Conservation (phyloP, 2,113 vertebrate species). For the Crypturellus undulatus region DNA sequence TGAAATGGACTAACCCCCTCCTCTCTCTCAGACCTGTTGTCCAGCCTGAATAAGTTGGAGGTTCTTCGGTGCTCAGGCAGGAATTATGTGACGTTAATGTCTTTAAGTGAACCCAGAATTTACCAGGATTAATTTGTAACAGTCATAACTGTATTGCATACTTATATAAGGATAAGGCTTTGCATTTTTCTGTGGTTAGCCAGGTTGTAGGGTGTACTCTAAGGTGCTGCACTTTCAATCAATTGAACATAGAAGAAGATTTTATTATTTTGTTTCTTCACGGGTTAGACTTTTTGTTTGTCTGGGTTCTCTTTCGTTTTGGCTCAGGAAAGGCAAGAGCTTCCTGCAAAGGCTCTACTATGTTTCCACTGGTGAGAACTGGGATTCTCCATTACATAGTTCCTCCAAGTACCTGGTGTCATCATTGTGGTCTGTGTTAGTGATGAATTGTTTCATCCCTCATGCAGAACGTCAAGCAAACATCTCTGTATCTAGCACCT, state of each 20-base stretch:
- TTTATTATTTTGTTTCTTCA: background rate
- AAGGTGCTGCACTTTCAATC: background rate
- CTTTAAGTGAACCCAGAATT: background rate
- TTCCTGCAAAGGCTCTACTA: background rate
- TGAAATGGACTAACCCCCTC: background rate
- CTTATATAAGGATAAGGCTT: background rate
- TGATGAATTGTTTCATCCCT: background rate
- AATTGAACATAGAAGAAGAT: background rate
- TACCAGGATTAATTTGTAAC: background rate
- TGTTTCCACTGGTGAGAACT: background rate
- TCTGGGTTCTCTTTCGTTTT: background rate
- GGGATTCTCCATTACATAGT: background rate
- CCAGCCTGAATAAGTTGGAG: background rate
- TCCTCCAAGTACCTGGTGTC: background rate
- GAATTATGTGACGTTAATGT: background rate
- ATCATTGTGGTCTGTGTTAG: background rate
- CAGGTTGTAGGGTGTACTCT: background rate
- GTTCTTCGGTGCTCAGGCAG: background rate
- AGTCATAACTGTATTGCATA: background rate
- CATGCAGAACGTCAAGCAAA: background rate
- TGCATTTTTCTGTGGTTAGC: fast-evolving
- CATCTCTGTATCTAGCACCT: background rate
- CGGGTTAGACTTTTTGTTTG: background rate
- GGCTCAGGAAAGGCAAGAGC: background rate
- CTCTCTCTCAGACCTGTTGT: background rate